Base-by-base conservation (phyloP, 2,113 vertebrate species). In the Camelus bactrianus region DNA sequence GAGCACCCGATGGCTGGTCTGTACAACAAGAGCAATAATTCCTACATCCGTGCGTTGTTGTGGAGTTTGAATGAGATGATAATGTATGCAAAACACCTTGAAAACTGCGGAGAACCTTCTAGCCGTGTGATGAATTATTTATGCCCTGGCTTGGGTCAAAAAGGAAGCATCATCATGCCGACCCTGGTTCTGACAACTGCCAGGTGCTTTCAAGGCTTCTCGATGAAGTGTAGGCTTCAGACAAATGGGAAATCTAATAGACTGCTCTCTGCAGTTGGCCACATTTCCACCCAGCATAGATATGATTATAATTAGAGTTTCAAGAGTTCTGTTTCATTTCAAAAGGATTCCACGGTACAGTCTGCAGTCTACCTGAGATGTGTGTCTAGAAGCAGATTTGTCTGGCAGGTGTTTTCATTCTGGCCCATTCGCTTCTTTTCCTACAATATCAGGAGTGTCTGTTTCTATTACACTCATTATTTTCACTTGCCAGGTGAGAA, bases 301-400 rank as follows among this genome's bases (percentile, higher is more conserved):
- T 72, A 83, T 17, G 73, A 72, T 89, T 82, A 26, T 86, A 96
- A 93, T 82, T 64, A 82, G 48, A 62, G 20, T 82, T 92, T 89
- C 67, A 92, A 82, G 83, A 82, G 90, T 48, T 42, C 73, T 72
- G 48, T 86, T 77, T 96, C 73, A 42, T 85, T 69, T 95, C 93
- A 67, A 58, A 88, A 93, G 60, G 22, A 64, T 94, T 85, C 54
- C 6, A 3, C 7, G 48, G 30, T 54, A 13, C 35, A 38, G 60
- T 42, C 26, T 56, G 46, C 48, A 11, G 22, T 46, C 76, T 60
- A 42, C 80, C 79, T 42, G 42, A 83, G 58, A 32, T 56, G 28
- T 32, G 38, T 30, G 56, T 48, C 88, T 81, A 62, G 91, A 84
- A 35, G 38, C 26, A 7, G 52, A 35, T 67, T 54, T 56, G 54